Evolutionary conservation across 2,797 vertebrate genomes (phyloP), one percentile per base, ranked within the genome.

Genomic region (Crossoptilon crossoptilon): DNA sequence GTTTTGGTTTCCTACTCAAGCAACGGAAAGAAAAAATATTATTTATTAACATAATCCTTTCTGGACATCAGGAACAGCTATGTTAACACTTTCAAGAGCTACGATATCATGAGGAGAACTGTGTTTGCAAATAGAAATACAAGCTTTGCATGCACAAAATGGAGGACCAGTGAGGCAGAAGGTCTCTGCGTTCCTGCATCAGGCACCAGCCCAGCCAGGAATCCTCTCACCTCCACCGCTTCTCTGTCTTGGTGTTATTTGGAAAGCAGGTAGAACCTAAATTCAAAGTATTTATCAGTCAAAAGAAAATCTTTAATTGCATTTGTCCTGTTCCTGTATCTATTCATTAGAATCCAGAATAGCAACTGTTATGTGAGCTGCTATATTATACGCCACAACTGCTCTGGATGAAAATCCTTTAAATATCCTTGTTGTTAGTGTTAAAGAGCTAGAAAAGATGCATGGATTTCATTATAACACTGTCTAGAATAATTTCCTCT

Each of bases 1-100:
- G 95, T 95, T 96, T 93, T 87, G 64, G 90, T 98, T 96, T 97
- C 74, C 90, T 94, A 90, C 80, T 96, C 96, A 97, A 97, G 91
- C 92, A 87, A 91, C 26, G 87, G 67, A 95, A 95, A 70, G 49
- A 31, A 29, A 64, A 91, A 93, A 49, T 78, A 53, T 39, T 91
- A 91, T 91, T 87, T 80, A 93, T 91, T 94, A 85, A 77, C 35
- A 68, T 74, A 56, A 41, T 88, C 71, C 82, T 96, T 83, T 86
- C 69, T 80, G 87, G 94, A 91, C 90, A 92, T 95, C 81, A 91
- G 94, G 90, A 92, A 60, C 69, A 94, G 91, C 87, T 81, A 46
- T 6, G 15, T 44, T 79, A 82, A 67, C 29, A 10, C 58, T 92
- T 95, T 60, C 58, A 91, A 78, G 60, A 69, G 79, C 95, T 92